Evolutionary conservation across 2,888 invertebrate species (phyloP).

Genomic region (Drosophila nr. perissopoda): DNA sequence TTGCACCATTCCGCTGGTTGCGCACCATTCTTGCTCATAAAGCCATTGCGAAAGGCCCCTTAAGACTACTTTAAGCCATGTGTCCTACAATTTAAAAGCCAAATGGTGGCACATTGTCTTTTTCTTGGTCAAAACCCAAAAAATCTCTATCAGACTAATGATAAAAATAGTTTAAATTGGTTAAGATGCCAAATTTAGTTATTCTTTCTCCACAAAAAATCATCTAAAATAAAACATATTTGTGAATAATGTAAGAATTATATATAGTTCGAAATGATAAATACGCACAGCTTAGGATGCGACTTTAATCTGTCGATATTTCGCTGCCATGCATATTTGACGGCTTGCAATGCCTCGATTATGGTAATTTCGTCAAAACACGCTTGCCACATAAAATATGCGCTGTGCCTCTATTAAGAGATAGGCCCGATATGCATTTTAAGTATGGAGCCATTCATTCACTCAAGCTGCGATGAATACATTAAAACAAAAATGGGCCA

Average conservation of each 20-base stretch:
- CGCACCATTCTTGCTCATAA: conserved; percentile 54
- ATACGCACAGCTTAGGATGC: conserved; percentile 1
- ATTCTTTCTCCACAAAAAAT: not conserved
- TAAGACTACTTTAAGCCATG: conserved; percentile 45
- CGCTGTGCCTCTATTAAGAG: conserved; percentile 43
- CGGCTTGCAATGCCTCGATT: conserved; percentile 13
- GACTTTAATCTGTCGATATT: conserved; percentile 22
- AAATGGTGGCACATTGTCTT: conserved; percentile 27
- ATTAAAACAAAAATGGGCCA: conserved; percentile 54
- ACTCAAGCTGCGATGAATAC: conserved; percentile 27
- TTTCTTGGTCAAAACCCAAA: not conserved
- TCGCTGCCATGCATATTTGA: conserved; percentile 7
- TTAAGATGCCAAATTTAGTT: not conserved
- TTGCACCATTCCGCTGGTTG: conserved; percentile 76
- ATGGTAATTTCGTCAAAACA: conserved; percentile 37
- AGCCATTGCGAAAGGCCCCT: conserved; percentile 44
- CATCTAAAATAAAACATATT: not conserved
- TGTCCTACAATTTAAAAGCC: conserved; percentile 26
- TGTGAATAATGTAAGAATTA: not conserved
- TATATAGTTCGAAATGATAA: not conserved
- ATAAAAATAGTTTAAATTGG: not conserved
- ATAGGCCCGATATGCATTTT: conserved; percentile 42
- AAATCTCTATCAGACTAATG: not conserved
- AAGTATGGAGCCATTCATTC: conserved; percentile 5
- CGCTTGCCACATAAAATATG: conserved; percentile 56